phyloP scores from a whole-genome alignment of 2,113 vertebrate genomes.

The Marmota monax region DNA sequence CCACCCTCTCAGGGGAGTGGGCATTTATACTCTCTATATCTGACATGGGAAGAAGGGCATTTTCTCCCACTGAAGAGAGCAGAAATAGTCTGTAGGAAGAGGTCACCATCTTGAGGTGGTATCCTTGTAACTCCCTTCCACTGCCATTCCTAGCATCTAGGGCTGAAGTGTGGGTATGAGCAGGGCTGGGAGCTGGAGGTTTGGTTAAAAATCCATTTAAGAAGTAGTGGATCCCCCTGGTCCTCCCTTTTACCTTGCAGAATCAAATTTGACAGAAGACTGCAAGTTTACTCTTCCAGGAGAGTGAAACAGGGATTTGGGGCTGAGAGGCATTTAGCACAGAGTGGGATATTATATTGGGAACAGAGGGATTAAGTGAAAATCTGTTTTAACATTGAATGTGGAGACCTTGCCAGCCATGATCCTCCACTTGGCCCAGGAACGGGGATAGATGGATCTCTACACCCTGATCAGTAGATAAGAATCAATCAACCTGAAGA shows the following conservation, averaged over 20 bases:
- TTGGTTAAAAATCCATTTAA: neutral
- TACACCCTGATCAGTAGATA: neutral
- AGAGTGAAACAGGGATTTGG: neutral
- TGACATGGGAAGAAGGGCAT: neutral
- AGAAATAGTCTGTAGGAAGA: neutral
- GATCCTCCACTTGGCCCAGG: neutral
- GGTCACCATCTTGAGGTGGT: neutral
- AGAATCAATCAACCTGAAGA: neutral
- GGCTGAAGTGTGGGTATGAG: neutral
- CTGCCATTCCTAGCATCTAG: neutral
- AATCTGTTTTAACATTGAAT: neutral
- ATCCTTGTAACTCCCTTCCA: neutral
- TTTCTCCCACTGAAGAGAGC: neutral
- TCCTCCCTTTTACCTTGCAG: neutral
- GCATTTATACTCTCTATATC: neutral
- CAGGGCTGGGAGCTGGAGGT: neutral
- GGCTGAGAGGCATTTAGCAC: neutral
- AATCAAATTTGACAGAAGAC: neutral
- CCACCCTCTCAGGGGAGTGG: neutral
- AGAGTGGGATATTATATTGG: neutral
- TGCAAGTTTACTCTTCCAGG: neutral
- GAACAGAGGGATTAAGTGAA: neutral
- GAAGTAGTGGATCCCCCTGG: neutral
- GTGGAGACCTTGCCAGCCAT: neutral
- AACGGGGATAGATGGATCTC: neutral